Conservation (phyloP, 2,888 invertebrate genomes). For the Epinotia nisella region DNA sequence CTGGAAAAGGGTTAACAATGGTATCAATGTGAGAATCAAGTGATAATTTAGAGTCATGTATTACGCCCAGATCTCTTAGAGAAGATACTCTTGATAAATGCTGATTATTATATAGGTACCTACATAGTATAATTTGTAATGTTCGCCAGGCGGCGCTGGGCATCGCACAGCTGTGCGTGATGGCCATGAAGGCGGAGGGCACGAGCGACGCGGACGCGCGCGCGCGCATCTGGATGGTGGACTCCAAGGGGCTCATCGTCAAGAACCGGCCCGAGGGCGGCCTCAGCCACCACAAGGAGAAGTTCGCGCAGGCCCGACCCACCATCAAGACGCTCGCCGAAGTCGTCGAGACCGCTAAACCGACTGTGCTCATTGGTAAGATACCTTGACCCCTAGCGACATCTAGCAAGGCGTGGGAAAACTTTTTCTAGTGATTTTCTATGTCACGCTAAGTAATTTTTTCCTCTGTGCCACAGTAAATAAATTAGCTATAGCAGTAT, state of each 20-base stretch:
- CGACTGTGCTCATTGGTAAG: slow-evolving; percentile 95
- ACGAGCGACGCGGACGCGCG: slow-evolving; percentile 90
- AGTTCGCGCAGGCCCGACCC: slow-evolving; percentile 91
- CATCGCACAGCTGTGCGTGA: slow-evolving; percentile 95
- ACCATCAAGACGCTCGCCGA: slow-evolving; percentile 92
- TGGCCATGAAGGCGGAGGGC: slow-evolving; percentile 97
- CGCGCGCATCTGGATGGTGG: slow-evolving; percentile 96
- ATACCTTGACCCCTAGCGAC: not conserved
- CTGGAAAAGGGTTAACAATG: too few species aligned
- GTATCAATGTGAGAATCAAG: too few species aligned
- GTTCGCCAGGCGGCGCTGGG: slow-evolving; percentile 92
- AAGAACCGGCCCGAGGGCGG: slow-evolving; percentile 93
- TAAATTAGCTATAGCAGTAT: too few species aligned
- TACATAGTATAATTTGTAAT: not conserved
- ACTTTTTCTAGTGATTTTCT: not conserved
- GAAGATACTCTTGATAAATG: too few species aligned
- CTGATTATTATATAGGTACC: too few species aligned
- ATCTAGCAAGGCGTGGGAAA: not conserved
- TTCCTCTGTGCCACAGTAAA: too few species aligned
- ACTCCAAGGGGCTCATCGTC: slow-evolving; percentile 97
- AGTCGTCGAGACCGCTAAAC: slow-evolving; percentile 92
- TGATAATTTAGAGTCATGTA: too few species aligned
- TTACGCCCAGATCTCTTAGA: too few species aligned
- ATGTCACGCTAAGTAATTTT: too few species aligned
- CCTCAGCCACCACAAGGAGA: slow-evolving; percentile 90